These are phyloP conservation scores for Uromys caudimaculatus DNA, from an alignment of 2,797 vertebrate genomes.

Conservation along the genomic window DNA sequence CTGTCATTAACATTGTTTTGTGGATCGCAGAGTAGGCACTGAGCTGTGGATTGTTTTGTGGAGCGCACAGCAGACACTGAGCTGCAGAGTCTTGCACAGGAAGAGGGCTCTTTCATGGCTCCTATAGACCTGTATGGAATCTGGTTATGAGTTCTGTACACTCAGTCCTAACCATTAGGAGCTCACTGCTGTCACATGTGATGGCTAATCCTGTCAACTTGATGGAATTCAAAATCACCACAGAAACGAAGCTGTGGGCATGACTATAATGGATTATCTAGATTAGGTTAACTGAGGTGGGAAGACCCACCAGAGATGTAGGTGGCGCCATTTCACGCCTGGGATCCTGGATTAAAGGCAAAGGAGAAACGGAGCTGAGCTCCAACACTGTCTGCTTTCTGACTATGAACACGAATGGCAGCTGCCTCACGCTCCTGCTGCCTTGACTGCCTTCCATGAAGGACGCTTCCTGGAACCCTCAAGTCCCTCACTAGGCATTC, in stretches of 20 bases:
- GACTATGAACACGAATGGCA: background rate
- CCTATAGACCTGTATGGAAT: background rate
- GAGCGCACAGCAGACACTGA: background rate
- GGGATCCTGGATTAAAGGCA: background rate
- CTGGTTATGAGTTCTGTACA: background rate
- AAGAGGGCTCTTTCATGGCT: background rate
- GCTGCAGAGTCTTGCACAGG: background rate
- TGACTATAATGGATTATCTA: background rate
- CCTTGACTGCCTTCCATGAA: background rate
- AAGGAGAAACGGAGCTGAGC: background rate
- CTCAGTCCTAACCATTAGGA: rapidly evolving
- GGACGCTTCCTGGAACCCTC: background rate
- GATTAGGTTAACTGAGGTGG: background rate
- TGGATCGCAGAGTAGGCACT: background rate
- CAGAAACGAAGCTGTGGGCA: background rate
- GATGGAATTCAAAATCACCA: background rate
- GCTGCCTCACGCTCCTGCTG: background rate
- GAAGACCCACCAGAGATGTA: background rate
- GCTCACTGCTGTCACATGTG: background rate
- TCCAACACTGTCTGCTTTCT: background rate
- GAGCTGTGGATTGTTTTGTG: background rate
- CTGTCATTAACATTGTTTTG: background rate
- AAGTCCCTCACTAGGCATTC: background rate
- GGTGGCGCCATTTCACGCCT: background rate
- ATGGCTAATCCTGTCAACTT: background rate